Evolutionary conservation across 2,888 invertebrate species (phyloP), one percentile per base, ranked within the genome.

Genomic region (Spisula subtruncata): DNA sequence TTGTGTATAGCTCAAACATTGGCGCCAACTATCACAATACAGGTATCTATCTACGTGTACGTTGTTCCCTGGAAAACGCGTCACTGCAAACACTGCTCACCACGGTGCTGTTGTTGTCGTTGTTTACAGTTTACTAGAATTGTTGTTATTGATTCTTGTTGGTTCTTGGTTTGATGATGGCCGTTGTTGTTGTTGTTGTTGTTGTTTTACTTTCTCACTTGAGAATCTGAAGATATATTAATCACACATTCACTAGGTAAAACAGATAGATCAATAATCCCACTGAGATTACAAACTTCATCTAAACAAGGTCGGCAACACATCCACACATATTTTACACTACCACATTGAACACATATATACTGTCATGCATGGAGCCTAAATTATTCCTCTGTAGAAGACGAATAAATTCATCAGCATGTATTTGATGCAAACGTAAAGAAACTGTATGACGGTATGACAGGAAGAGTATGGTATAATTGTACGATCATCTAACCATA

Each of bases 1-100:
- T 54, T 29, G 86, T 81, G 29, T 83, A 83, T 20, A 88, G 71
- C 51, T 90, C 90, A 86, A 86, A 86, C 90, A 90, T 90, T 84
- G 32, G 75, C 35, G 12, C 60, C n/a, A 66, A 66, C 60, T 66
- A 51, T 66, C 0, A 66, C n/a, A 66, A 0, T 41, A 8, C 41
- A n/a, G 10, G 60, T 25, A n/a, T 66, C 60, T 66, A 25, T 25
- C n/a, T 0, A 66, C n/a, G n/a, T n/a, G n/a, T n/a, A n/a, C n/a
- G n/a, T n/a, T n/a, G n/a, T n/a, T n/a, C n/a, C n/a, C n/a, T n/a
- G n/a, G n/a, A n/a, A n/a, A n/a, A n/a, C n/a, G n/a, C n/a, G n/a
- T n/a, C 25, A 51, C 60, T 66, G 25, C n/a, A 25, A 25, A 5
- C 10, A 25, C 25, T 66, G 60, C 60, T 25, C 25, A 66, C n/a